Base-by-base conservation (phyloP, 2,113 vertebrate species). In the Collichthys lucidus region DNA sequence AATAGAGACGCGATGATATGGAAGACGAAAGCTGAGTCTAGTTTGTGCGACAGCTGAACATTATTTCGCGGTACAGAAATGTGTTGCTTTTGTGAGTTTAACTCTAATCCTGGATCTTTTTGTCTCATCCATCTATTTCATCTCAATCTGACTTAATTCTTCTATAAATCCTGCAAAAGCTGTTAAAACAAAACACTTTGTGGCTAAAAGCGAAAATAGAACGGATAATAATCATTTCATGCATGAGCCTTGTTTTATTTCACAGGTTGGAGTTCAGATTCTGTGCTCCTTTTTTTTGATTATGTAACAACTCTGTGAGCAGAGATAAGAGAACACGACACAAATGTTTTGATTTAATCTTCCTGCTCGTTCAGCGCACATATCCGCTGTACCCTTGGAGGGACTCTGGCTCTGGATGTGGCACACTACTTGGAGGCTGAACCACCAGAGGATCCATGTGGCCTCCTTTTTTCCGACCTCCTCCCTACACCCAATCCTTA, bases 311-410 rank as follows among this genome's bases (percentile, higher is more conserved):
- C 46, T 85, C 46, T 77, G 59, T 22, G 11, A 60, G 53, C n/a
- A 17, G 64, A 35, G 63, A 79, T 76, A 77, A 75, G 63, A 19
- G 55, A 74, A 81, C 77, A 80, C 62, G 74, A 67, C n/a, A 70
- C 59, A 40, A 78, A 71, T 59, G 8, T 73, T 78, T 73, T 81
- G 64, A 87, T 78, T 59, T 9, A 82, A 84, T 87, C 69, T 65
- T 71, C 49, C 22, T 53, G 10, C 60, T 85, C 69, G 73, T 71
- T 59, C 24, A 0, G 29, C 67, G 26, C 56, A 72, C 65, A 35
- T 53, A 68, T 82, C 52, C 2, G 20, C 50, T 56, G 53, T 42
- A 20, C 9, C 24, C 66, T 64, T 31, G 53, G 55, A 79, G 5
- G 26, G 74, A 68, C 52, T 77, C 42, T 52, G 40, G 66, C 55